phyloP scores from a whole-genome alignment of 2,888 invertebrate species.

The Hirtodrosophila histrioides region DNA sequence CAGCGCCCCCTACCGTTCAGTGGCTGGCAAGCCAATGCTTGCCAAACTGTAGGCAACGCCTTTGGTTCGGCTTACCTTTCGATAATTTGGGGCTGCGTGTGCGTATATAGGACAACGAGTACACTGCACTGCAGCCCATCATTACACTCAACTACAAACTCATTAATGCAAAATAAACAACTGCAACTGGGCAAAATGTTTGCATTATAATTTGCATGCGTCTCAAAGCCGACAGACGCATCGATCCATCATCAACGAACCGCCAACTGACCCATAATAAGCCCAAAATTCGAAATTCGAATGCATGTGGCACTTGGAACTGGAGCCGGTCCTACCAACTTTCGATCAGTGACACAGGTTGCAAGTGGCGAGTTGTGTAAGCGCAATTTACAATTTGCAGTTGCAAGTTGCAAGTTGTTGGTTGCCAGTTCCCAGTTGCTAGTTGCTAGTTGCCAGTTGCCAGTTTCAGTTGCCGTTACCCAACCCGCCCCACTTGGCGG shows the following conservation, averaged over 20 bases:
- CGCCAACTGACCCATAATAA: conserved; percentile 54
- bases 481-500: conserved; percentile 64
- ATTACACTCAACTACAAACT: conserved; percentile 78
- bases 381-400: conserved; percentile 52
- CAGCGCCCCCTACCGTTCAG: conserved; percentile 62
- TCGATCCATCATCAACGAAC: conserved; percentile 43
- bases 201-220: conserved; percentile 66
- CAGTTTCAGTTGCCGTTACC: conserved; percentile 36
- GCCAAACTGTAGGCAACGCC: conserved; percentile 50
- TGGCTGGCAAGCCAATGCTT: conserved; percentile 31
- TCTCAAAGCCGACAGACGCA: not conserved
- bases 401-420: conserved; percentile 30
- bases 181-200: conserved; percentile 37
- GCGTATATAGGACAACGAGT: conserved; percentile 44
- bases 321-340: conserved; percentile 30
- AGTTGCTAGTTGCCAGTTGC: conserved; percentile 18
- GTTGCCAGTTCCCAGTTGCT: conserved; percentile 7
- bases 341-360: conserved; percentile 60
- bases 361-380: conserved; percentile 35
- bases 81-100: conserved; percentile 49
- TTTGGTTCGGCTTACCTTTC: conserved; percentile 18
- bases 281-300: conserved; percentile 12
- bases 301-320: conserved; percentile 8
- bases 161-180: conserved; percentile 75
- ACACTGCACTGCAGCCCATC: conserved; percentile 31